Evolutionary conservation across 2,797 vertebrate species (phyloP).

Genomic region (Oreochromis mossambicus): DNA sequence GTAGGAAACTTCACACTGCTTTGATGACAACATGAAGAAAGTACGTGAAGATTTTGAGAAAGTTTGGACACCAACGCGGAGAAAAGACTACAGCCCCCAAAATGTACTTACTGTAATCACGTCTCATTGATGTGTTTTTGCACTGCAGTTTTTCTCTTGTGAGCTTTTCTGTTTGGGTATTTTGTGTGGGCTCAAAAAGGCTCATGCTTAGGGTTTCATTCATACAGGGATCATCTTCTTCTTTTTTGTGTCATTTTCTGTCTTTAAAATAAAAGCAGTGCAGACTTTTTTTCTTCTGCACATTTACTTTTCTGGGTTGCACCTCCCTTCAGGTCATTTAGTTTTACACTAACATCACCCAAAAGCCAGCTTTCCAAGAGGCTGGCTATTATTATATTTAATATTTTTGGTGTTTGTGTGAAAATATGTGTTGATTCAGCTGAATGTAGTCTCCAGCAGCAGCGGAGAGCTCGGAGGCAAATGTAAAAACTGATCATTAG

Average conservation of each 20-base stretch:
- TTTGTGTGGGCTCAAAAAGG: not conserved
- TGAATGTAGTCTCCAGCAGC: not conserved
- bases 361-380: not conserved
- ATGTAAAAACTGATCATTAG: not conserved
- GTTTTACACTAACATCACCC: not conserved
- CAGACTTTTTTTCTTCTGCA: not conserved
- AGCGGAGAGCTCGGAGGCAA: not conserved
- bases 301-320: not conserved
- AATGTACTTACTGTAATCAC: not conserved
- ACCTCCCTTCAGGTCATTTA: not conserved
- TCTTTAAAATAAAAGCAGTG: not conserved
- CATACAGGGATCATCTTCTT: not conserved
- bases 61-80: not conserved
- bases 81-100: not conserved
- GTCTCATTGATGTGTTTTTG: not conserved
- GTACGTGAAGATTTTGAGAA: not conserved
- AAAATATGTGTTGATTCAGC: not conserved
- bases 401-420: not conserved
- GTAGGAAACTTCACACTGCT: not conserved
- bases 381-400: not conserved
- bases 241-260: not conserved
- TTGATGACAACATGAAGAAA: not conserved
- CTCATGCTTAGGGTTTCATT: not conserved
- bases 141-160: not conserved
- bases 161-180: not conserved